Evolutionary conservation across 2,888 invertebrate species (phyloP), one percentile per base, ranked within the genome.

Genomic region (Scaptomyza caliginosa): DNA sequence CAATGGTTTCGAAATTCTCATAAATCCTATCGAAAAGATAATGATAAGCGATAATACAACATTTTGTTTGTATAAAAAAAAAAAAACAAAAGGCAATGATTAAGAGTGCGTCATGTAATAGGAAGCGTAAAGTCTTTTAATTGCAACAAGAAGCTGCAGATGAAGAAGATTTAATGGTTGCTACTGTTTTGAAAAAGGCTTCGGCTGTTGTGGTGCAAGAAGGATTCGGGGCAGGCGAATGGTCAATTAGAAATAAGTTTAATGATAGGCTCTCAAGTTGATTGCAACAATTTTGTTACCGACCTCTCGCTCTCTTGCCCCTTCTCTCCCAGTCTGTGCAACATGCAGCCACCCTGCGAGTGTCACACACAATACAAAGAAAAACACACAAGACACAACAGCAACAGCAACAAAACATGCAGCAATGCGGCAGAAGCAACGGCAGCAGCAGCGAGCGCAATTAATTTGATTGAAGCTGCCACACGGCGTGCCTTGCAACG

Each of bases 391-490:
- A 19, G 38, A 39, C 16, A 51, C 16, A 43, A 32, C 38, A 58
- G 2, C 42, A 48, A 30, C 19, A 52, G 4, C 49, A 38, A 19
- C 16, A 36, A n/a, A 65, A 58, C 64, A 51, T 38, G 36, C 52
- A 34, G 16, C 34, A n/a, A 32, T 13, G 19, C 38, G 6, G 38
- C 38, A 42, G 6, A 13, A 23, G 19, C 19, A 55, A 21, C 49
- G 30, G 10, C 46, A 55, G 26, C 57, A 17, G 40, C 49, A 56
- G 59, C 65, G 49, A 38, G 42, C 55, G 70, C 87, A 90, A 90
- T 90, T 90, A 90, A 90, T 89, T 90, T 90, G 89, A 90, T 90
- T 90, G 89, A 89, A 89, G 88, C 89, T 86, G 89, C 89, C 90
- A 89, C 89, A 86, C 87, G 80, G 88, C 79, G 71, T 74, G 86